Evolutionary conservation across 2,113 vertebrate species (phyloP).

Genomic region (Tychaedon coryphoeus): DNA sequence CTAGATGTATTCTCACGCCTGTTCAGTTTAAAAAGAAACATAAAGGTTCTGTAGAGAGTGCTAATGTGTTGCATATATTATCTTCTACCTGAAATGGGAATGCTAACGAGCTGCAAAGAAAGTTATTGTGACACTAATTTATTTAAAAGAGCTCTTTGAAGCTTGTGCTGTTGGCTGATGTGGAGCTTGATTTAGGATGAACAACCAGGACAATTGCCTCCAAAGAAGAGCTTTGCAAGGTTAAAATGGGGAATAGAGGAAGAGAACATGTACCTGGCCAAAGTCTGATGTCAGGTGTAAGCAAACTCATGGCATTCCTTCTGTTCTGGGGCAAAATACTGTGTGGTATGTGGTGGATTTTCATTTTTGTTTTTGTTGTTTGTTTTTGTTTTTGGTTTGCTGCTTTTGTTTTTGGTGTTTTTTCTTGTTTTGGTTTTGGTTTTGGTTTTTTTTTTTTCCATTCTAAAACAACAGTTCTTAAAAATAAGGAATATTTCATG

Average conservation of each 20-base stretch:
- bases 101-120: slow-evolving; percentile 8
- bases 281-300: background rate
- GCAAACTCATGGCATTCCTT: background rate
- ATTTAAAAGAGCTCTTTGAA: slow-evolving; percentile 36
- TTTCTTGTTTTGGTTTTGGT: too few relatives aligned
- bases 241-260: background rate
- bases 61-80: slow-evolving; percentile 62
- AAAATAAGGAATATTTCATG: background rate
- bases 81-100: slow-evolving; percentile 51
- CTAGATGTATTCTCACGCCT: slow-evolving; percentile 20
- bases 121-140: slow-evolving; percentile 27
- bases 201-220: background rate
- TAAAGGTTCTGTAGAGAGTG: slow-evolving; percentile 14
- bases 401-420: background rate
- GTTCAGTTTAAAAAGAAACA: slow-evolving; percentile 51
- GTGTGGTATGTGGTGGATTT: background rate
- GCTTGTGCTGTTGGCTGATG: background rate
- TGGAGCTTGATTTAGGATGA: background rate
- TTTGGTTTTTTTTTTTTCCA: too few relatives aligned
- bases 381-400: background rate
- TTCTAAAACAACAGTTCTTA: background rate
- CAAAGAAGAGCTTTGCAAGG: background rate
- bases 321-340: background rate
- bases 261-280: background rate
- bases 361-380: too few relatives aligned